Conservation (phyloP, 2,888 invertebrate species). For the Pharmacophagus antenor region DNA sequence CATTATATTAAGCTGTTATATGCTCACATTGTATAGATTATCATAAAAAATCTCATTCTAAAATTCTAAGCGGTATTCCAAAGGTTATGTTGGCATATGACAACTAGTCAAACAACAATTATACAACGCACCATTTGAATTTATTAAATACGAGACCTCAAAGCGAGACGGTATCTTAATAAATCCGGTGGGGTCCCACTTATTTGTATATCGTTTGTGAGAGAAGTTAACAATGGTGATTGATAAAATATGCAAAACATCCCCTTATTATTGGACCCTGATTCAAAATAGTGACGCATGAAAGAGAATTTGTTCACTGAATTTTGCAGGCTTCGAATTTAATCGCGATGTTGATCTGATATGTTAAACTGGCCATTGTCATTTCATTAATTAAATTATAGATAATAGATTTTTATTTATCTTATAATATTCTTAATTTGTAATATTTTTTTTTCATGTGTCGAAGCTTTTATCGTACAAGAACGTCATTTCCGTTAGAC, state of each 20-base stretch:
- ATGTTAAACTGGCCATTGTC: not conserved
- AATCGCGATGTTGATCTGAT: not conserved
- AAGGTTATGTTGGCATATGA: conserved; percentile 42
- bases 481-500: too few relatives aligned
- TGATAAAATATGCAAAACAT: conserved; percentile 73
- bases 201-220: conserved; percentile 71
- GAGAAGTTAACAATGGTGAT: conserved; percentile 56
- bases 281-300: conserved; percentile 37
- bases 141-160: conserved; percentile 44
- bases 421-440: not conserved
- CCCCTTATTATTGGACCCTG: conserved; percentile 47
- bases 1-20: not conserved
- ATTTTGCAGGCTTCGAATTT: conserved; percentile 1
- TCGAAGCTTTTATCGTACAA: too few relatives aligned
- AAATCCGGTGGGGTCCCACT: conserved; percentile 46
- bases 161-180: conserved; percentile 51
- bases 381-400: not conserved
- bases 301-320: conserved; percentile 8
- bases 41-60: conserved; percentile 24
- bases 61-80: conserved; percentile 31
- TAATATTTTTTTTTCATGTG: too few relatives aligned
- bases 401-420: too few relatives aligned
- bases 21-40: conserved; percentile 9
- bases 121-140: conserved; percentile 40
- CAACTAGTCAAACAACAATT: conserved; percentile 40